Percentiles rank a stretch among this genome's conserved stretches.
Evolutionary conservation across 2,888 invertebrate species (phyloP).

Genomic region (Therioaphis trifolii): DNA sequence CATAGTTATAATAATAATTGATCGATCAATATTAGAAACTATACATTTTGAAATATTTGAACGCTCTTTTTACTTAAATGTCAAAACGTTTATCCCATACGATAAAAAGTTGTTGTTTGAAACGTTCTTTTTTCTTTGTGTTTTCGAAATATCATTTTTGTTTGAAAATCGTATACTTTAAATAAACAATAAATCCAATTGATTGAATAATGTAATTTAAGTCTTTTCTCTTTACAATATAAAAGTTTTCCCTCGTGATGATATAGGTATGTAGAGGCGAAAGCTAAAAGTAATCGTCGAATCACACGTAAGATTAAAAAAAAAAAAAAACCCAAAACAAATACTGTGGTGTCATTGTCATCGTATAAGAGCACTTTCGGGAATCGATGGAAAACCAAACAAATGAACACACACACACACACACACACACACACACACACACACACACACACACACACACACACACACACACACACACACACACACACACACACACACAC

Average conservation of each 20-base stretch:
- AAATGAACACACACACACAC: slow-evolving; percentile 21
- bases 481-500: background rate
- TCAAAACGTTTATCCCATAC: too few relatives aligned
- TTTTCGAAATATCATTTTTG: too few relatives aligned
- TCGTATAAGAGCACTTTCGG: slow-evolving; percentile 15
- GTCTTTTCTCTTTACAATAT: background rate
- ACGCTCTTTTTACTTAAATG: too few relatives aligned
- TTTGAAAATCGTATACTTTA: too few relatives aligned
- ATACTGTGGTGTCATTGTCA: background rate
- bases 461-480: background rate
- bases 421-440: background rate
- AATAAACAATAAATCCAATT: background rate
- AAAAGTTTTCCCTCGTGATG: background rate
- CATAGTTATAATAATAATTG: too few relatives aligned
- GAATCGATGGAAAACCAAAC: slow-evolving; percentile 46
- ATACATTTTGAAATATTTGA: too few relatives aligned
- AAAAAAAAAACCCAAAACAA: slow-evolving; percentile 17
- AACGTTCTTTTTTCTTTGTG: too few relatives aligned
- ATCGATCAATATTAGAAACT: too few relatives aligned
- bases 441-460: background rate
- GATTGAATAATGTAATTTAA: background rate
- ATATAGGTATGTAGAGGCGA: background rate
- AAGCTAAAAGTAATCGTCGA: background rate
- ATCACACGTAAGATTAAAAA: background rate
- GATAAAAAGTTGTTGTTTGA: too few relatives aligned